These are phyloP conservation scores for Sceloporus tristichus DNA, from an alignment of 2,113 vertebrate genomes.

Conservation along the genomic window DNA sequence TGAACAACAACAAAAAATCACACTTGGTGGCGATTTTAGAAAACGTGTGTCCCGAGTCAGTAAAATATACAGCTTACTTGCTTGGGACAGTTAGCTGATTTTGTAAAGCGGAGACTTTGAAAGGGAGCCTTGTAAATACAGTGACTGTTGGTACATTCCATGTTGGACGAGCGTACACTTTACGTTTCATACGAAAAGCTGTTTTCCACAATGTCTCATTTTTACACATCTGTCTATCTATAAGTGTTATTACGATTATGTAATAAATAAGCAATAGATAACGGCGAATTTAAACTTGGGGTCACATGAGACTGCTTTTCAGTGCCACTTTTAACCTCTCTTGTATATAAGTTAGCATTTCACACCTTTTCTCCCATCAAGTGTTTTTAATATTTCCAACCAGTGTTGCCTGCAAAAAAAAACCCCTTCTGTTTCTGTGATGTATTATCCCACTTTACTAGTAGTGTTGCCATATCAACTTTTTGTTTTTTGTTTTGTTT, in stretches of 20 bases:
- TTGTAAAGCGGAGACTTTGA: conserved; percentile 37
- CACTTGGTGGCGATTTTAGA: conserved; percentile 35
- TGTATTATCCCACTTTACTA: conserved; percentile 77
- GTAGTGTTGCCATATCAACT: conserved; percentile 76
- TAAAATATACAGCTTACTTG: conserved; percentile 43
- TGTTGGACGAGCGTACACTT: conserved; percentile 72
- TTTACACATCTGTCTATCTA: conserved; percentile 75
- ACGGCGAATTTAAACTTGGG: conserved; percentile 68
- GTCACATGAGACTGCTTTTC: conserved; percentile 75
- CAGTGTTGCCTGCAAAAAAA: conserved; percentile 82
- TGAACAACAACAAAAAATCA: not conserved
- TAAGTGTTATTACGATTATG: conserved; percentile 71
- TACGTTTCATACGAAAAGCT: conserved; percentile 74
- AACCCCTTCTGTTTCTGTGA: conserved; percentile 78
- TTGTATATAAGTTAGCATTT: conserved; percentile 83
- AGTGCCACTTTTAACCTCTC: conserved; percentile 72
- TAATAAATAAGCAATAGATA: conserved; percentile 83
- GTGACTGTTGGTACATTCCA: conserved; percentile 82
- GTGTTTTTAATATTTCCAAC: conserved; percentile 77
- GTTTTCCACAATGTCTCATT: conserved; percentile 79
- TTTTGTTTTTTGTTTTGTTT: conserved; percentile 23
- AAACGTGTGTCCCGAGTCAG: conserved; percentile 47
- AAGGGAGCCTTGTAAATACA: conserved; percentile 57
- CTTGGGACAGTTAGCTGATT: conserved; percentile 44
- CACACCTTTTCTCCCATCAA: conserved; percentile 77